A percentile compares a stretch with the other conserved stretches of the same genome.
These are phyloP conservation scores for Halesus radiatus DNA, from an alignment of 1,140 invertebrate genomes.

Conservation along the genomic window DNA sequence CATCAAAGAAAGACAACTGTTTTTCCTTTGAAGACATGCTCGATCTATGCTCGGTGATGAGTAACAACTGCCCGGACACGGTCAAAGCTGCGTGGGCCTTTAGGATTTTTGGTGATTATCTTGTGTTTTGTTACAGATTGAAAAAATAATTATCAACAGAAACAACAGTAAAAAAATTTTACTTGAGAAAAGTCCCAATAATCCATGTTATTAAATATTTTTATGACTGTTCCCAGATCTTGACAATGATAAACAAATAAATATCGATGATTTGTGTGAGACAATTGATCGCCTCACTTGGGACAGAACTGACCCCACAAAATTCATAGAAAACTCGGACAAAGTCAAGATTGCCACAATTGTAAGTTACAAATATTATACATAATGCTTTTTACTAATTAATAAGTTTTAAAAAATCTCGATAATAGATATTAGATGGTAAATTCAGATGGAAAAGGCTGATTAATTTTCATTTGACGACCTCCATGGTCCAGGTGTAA, in stretches of 20 bases:
- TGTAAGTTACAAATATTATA: constrained; percentile 60
- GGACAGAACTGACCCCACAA: constrained; percentile 55
- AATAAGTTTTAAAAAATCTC: too few relatives aligned
- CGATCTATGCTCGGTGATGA: constrained; percentile 83
- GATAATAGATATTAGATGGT: too few relatives aligned
- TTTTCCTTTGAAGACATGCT: constrained; percentile 83
- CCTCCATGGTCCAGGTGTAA: too few relatives aligned
- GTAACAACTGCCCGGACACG: constrained; percentile 75
- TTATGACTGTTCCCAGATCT: constrained; percentile 69
- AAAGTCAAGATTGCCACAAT: constrained; percentile 66
- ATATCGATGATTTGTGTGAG: constrained; percentile 69
- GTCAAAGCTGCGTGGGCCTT: constrained; percentile 85
- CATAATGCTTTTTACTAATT: too few relatives aligned
- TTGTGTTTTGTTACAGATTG: too few relatives aligned
- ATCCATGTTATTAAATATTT: constrained; percentile 28
- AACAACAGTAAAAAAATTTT: too few relatives aligned
- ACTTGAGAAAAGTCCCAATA: not conserved
- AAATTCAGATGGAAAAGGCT: too few relatives aligned
- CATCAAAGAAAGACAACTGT: constrained; percentile 74
- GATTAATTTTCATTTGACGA: too few relatives aligned
- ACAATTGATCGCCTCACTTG: constrained; percentile 69
- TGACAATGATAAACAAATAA: constrained; percentile 73
- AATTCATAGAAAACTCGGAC: constrained; percentile 59
- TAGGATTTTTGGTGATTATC: constrained; percentile 77
- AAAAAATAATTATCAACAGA: not conserved